phyloP scores from a whole-genome alignment of 2,888 invertebrate species.

The Melanostoma mellinum region DNA sequence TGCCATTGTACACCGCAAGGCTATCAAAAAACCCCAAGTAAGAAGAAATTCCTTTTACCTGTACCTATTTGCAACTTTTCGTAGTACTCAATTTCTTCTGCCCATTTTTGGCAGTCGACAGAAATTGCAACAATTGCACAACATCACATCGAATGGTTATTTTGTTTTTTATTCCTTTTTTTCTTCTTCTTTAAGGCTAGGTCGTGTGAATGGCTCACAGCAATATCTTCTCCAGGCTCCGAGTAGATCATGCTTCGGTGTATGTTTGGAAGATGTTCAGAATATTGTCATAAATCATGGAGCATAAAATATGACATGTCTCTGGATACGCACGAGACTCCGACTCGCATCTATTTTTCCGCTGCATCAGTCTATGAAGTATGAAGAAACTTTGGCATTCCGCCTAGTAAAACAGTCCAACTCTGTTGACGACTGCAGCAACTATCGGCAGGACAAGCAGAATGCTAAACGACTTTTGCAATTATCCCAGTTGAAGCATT shows the following conservation, averaged over 20 bases:
- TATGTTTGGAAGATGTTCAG: constrained; percentile 58
- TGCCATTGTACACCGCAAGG: too few relatives aligned
- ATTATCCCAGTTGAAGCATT: constrained; percentile 67
- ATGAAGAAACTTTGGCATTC: constrained; percentile 68
- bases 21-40: too few relatives aligned
- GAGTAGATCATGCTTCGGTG: constrained; percentile 33
- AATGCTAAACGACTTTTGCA: constrained; percentile 73
- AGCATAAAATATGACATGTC: constrained; percentile 72
- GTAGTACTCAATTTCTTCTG: constrained; percentile 59
- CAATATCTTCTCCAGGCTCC: constrained; percentile 15
- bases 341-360: constrained; percentile 19
- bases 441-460: constrained; percentile 43
- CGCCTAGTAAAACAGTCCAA: constrained; percentile 44
- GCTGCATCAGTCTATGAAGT: not conserved
- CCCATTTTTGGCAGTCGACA: constrained; percentile 63
- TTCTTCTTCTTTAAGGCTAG: constrained; percentile 51
- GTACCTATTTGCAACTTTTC: constrained; percentile 23
- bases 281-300: constrained; percentile 71
- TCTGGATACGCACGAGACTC: constrained; percentile 67
- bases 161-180: too few relatives aligned
- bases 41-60: too few relatives aligned
- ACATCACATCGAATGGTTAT: constrained; percentile 44
- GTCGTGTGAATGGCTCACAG: constrained; percentile 58
- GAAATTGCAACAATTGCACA: constrained; percentile 44
- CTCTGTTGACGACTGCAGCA: constrained; percentile 34